Base-by-base conservation (phyloP, 1,140 invertebrate genomes). In the Leptinotarsa lineolata region DNA sequence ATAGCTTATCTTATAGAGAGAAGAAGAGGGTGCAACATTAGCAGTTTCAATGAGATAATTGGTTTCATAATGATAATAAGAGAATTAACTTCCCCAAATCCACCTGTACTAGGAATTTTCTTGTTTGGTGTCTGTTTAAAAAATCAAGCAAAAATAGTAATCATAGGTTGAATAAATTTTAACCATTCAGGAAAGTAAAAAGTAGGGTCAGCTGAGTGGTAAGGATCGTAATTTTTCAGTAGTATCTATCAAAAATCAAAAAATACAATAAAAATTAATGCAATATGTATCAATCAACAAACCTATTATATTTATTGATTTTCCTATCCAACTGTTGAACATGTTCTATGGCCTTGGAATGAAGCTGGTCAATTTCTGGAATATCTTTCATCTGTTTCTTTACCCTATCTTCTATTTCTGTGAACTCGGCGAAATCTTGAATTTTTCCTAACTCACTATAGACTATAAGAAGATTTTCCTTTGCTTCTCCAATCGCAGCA, bases 281-380 rank as follows among this genome's bases (percentile, higher is more conserved):
- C 68, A n/a, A 67, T 20, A 18, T 54, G 3, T 15, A n/a, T n/a
- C 0, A 54, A 54, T 39, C 48, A 54, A 59, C 68, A 64, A 71
- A 78, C 77, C 73, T 73, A 21, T 74, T 45, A 65, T 75, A 71
- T 11, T 64, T 4, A 58, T 77, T 70, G n/a, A 80, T 67, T 48
- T 68, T 77, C 6, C 70, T 72, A 67, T 79, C 74, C 44, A 80
- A 54, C 12, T 76, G 39, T 30, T 46, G 58, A 21, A 72, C 77
- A 70, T 78, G 74, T 44, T 76, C 68, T 1, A 67, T 68, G 4
- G 74, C 74, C 30, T 45, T 68, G 0, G 12, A 18, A 24, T 73
- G 67, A 15, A 78, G 66, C 59, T 70, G 54, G 39, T 76, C 60
- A 16, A 73, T 60, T 16, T 64, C 46, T 2, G 72, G 68, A n/a